Base-by-base conservation (phyloP, 2,113 vertebrate species). In the Salminus brasiliensis region DNA sequence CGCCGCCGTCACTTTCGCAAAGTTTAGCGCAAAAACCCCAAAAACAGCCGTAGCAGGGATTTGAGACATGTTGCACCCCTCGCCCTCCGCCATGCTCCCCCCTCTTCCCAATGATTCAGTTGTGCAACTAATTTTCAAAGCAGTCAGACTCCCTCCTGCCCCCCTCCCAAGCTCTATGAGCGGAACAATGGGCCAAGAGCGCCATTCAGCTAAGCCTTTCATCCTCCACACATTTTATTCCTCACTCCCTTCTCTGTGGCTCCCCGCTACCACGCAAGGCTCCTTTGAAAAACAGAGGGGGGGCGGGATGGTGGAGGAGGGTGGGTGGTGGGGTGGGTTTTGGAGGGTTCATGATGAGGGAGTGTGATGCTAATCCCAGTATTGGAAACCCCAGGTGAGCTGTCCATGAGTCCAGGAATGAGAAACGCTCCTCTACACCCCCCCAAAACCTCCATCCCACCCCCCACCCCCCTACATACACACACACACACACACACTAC, bases 121-220 rank as follows among this genome's bases (percentile, higher is more conserved):
- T 89, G 91, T 90, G 92, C 91, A 92, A 93, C 93, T 92, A 88
- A 90, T 93, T 95, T 94, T 95, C 94, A 95, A 94, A 95, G 94
- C 92, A 78, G 92, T 89, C 92, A 91, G 92, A 92, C 91, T 89
- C 89, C 91, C 92, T 93, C 94, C 93, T 88, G 92, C 93, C 92
- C 93, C 85, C 92, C 75, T 55, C 77, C 60, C 13, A 76, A 72
- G 72, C 77, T 79, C 80, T 69, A 90, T 90, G 78, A 66, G 89
- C 88, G 83, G 90, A 94, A 95, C 94, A 95, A 95, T 93, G 90
- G 92, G 88, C 93, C 94, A 92, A 95, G 94, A 95, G 92, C 87
- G 89, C 68, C 43, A 93, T 94, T 95, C 94, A 93, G 92, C 89
- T 88, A 73, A 87, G 92, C 92, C 92, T 94, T 93, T 92, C 94